Base-by-base conservation (phyloP, 2,797 vertebrate species). In the Sibirionetta formosa region DNA sequence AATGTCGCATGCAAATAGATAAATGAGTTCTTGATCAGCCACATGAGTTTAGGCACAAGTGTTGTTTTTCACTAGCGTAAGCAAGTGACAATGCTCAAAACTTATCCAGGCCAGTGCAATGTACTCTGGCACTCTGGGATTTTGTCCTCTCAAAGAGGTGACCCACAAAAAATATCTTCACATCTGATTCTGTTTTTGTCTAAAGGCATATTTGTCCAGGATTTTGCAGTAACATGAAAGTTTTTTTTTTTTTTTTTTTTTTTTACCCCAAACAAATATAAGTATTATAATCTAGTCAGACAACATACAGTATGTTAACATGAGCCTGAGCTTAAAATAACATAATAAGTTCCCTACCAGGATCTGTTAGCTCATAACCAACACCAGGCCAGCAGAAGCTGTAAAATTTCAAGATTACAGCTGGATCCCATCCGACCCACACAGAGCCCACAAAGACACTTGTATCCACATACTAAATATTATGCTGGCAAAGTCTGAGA, bases 311-410 rank as follows among this genome's bases (percentile, higher is more conserved):
- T 20, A 29, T 64, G 20, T 60, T 83, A 48, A 16, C 15, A 57
- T 42, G 77, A 33, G 24, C 8, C 14, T 78, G 33, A 93, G 66
- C 44, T 94, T 92, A 90, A 86, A 79, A 10, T 42, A 84, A 54
- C 36, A 33, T 22, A 86, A 78, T 57, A 60, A 27, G 31, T 12
- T 86, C 91, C 44, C 40, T 44, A 53, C 66, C 31, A 71, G 65
- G 54, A 65, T 78, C 58, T 50, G 26, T 53, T 48, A 57, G 50
- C 15, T 93, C 65, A 68, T 0, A 1, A 54, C 22, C 31, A 78
- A 51, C 24, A 50, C 9, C 19, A 76, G 38, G 46, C 40, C 58
- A 90, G 63, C 26, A 72, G 63, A 36, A 92, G 26, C 66, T 72
- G 40, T 81, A 76, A 27, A 86, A 61, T 1, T 88, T 60, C 64